Evolutionary conservation across 2,797 vertebrate genomes (phyloP).

Genomic region (Ficedula albicollis): DNA sequence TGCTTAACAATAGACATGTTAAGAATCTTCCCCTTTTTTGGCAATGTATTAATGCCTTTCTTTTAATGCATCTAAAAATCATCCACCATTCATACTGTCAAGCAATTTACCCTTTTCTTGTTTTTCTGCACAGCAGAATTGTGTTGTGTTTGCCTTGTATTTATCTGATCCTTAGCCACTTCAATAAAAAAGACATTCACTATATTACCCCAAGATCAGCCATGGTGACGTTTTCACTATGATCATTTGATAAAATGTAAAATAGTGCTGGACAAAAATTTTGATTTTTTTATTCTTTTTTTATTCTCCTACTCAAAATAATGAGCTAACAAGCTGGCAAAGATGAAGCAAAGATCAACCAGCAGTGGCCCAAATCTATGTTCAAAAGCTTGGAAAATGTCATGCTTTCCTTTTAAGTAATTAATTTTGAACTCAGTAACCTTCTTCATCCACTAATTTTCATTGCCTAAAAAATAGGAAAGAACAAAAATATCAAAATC

Average conservation of each 20-base stretch:
- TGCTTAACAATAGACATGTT: constrained; percentile 21
- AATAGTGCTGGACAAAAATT: background rate
- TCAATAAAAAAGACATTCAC: background rate
- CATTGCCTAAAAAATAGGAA: background rate
- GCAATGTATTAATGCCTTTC: background rate
- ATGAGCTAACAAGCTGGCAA: background rate
- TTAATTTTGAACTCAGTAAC: background rate
- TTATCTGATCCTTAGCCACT: background rate
- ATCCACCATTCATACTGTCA: background rate
- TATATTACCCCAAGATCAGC: background rate
- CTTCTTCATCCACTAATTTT: background rate
- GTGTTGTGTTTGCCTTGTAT: background rate
- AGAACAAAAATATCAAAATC: background rate
- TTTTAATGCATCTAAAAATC: constrained; percentile 38
- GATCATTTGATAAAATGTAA: background rate
- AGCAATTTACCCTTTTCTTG: background rate
- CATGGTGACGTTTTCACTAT: background rate
- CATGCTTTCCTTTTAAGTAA: background rate
- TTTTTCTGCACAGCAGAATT: background rate
- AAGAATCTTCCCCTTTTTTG: background rate
- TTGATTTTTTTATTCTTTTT: background rate
- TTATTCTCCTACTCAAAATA: background rate
- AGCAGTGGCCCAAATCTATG: background rate
- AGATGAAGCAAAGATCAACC: background rate
- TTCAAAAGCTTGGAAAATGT: background rate